These are phyloP conservation scores for Tuberolachnus salignus DNA, from an alignment of 2,888 invertebrate species.

Conservation along the genomic window DNA sequence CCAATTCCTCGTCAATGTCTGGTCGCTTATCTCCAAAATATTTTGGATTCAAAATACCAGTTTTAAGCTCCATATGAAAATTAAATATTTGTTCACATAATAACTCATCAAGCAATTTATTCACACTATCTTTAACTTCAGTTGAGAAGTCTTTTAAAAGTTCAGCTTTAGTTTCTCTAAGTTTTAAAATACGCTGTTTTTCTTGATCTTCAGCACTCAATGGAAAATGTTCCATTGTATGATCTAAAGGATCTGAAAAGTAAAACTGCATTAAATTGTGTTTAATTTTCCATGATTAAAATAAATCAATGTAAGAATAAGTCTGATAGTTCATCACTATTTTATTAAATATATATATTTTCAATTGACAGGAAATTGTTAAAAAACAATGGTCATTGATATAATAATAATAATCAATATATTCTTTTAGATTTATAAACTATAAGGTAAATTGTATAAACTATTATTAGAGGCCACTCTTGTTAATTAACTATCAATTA, in stretches of 20 bases:
- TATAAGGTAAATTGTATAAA: background rate
- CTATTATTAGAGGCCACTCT: background rate
- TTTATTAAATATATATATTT: background rate
- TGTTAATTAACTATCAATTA: background rate
- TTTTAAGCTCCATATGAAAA: slow-evolving; percentile 24
- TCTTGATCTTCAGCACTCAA: background rate
- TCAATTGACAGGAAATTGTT: background rate
- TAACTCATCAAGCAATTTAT: background rate
- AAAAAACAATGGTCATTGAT: background rate
- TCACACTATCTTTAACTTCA: background rate
- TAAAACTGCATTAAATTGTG: slow-evolving; percentile 14
- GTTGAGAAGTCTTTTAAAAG: background rate
- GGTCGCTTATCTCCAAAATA: background rate
- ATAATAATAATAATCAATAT: too few species aligned
- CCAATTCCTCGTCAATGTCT: background rate
- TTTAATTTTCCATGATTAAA: background rate
- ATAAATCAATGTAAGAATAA: background rate
- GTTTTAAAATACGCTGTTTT: background rate
- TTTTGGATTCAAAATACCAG: background rate
- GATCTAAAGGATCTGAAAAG: slow-evolving; percentile 43
- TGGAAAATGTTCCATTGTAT: too few species aligned
- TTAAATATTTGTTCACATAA: slow-evolving; percentile 19
- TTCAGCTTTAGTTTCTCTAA: too few species aligned
- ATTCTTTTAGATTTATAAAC: background rate
- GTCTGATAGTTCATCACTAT: background rate